Conservation (phyloP, 2,113 vertebrate species). For the Hemiprocne comata region DNA sequence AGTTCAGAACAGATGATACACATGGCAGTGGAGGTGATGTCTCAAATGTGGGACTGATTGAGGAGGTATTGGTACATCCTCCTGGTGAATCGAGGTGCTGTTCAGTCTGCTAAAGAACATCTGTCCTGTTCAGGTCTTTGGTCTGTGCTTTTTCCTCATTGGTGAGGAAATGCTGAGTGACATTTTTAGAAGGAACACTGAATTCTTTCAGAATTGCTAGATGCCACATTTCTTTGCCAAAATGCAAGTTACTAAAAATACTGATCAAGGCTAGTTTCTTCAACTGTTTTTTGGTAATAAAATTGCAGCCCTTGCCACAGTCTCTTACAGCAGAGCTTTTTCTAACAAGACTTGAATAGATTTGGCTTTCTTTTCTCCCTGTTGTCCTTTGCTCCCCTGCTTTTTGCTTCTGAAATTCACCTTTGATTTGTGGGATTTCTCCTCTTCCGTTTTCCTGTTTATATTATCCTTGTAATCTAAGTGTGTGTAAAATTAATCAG, state of each 20-base stretch:
- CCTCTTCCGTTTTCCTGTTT: neutral
- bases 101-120: rapidly evolving
- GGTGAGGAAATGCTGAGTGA: neutral
- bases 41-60: neutral
- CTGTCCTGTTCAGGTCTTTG: neutral
- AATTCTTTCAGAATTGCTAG: neutral
- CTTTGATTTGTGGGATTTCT: neutral
- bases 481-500: neutral
- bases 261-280: neutral
- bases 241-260: neutral
- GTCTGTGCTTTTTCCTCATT: neutral
- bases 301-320: neutral
- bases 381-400: neutral
- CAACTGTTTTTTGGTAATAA: neutral
- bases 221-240: neutral
- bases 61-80: neutral
- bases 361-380: neutral
- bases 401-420: neutral
- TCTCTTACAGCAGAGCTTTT: rapidly evolving
- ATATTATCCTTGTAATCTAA: neutral
- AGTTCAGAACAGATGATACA: neutral
- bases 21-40: neutral
- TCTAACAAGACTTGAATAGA: neutral
- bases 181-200: rapidly evolving
- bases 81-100: rapidly evolving